A percentile compares a stretch with the other conserved stretches of the same genome.
These are phyloP conservation scores for Mantis religiosa DNA, from an alignment of 2,888 invertebrate genomes.

Conservation along the genomic window DNA sequence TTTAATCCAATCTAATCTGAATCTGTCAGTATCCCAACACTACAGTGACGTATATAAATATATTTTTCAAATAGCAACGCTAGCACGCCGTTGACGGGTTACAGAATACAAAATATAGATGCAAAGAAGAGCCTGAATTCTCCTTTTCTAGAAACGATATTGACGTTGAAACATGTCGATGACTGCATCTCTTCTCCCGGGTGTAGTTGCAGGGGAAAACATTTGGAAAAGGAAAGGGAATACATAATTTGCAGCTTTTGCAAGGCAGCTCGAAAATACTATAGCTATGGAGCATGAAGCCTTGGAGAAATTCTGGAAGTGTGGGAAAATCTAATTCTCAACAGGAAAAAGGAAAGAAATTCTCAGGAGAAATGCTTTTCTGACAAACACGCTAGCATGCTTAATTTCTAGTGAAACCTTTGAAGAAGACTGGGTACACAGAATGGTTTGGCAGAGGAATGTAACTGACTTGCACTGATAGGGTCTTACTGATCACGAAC, in stretches of 20 bases:
- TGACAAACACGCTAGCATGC: background rate
- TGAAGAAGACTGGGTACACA: background rate
- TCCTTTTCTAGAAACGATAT: background rate
- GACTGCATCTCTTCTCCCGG: background rate
- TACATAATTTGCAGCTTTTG: too few species aligned
- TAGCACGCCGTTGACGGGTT: too few species aligned
- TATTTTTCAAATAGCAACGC: too few species aligned
- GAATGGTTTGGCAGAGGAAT: background rate
- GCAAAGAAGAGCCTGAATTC: too few species aligned
- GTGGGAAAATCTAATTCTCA: background rate
- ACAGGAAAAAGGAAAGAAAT: background rate
- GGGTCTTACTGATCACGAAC: background rate
- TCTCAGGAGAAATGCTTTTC: background rate
- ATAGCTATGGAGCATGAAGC: background rate
- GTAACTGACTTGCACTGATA: background rate
- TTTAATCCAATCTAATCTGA: too few species aligned
- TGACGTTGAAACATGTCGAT: background rate
- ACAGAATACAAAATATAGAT: too few species aligned
- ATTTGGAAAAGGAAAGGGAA: background rate
- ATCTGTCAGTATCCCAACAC: too few species aligned
- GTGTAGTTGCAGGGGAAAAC: background rate
- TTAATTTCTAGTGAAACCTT: background rate
- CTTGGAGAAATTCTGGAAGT: background rate
- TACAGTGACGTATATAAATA: too few species aligned
- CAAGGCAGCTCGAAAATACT: background rate